Conservation (phyloP, 2,797 vertebrate genomes). For the Eptatretus atami region DNA sequence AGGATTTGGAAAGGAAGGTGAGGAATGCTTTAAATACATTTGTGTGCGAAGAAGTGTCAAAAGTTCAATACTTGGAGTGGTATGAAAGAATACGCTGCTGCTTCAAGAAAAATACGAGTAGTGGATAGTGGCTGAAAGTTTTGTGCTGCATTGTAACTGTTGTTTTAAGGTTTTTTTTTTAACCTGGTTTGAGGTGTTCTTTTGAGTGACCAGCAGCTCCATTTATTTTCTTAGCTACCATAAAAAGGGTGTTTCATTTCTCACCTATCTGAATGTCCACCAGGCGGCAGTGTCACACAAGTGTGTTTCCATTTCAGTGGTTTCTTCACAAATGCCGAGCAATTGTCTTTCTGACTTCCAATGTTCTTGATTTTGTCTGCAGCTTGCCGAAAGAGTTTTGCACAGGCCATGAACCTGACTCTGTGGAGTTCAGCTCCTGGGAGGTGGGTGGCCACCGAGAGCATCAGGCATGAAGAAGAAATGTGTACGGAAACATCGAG, state of each 20-base stretch:
- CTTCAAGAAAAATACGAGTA: neutral
- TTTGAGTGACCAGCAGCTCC: too few relatives aligned
- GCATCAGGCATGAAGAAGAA: constrained; percentile 99
- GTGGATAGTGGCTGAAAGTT: too few relatives aligned
- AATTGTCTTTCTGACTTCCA: too few relatives aligned
- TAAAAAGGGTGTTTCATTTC: constrained; percentile 10
- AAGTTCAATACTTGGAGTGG: neutral
- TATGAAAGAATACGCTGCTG: neutral
- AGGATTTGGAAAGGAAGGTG: constrained; percentile 83
- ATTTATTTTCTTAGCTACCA: too few relatives aligned
- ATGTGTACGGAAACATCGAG: constrained; percentile 95
- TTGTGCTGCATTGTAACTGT: neutral
- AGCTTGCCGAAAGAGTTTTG: constrained; percentile 91
- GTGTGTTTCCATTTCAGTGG: too few relatives aligned
- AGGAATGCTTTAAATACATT: constrained; percentile 8
- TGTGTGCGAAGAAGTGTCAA: too few relatives aligned
- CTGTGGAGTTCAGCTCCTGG: constrained; percentile 89
- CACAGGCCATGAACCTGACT: constrained; percentile 90
- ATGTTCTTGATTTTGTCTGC: constrained; percentile 11
- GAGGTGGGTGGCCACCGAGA: constrained; percentile 84
- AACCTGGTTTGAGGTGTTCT: too few relatives aligned
- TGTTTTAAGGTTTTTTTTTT: neutral
- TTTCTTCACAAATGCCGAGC: too few relatives aligned
- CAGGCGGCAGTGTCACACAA: neutral
- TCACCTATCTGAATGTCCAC: constrained; percentile 10